phyloP scores from a whole-genome alignment of 2,888 invertebrate species.

The Panorpa germanica region DNA sequence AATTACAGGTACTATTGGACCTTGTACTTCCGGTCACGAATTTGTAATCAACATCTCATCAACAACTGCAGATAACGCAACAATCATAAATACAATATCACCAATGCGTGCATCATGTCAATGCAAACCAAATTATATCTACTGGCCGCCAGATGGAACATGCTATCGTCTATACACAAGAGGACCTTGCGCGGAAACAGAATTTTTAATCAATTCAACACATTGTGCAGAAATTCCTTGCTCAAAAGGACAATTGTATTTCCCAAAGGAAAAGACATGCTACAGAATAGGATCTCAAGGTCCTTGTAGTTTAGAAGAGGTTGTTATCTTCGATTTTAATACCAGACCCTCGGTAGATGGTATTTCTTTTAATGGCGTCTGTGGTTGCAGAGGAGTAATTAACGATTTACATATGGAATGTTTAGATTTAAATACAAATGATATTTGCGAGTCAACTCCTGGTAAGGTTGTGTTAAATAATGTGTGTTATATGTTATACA shows the following conservation, averaged over 20 bases:
- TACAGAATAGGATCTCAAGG: slow-evolving; percentile 61
- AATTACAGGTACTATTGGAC: slow-evolving; percentile 46
- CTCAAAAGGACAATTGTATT: slow-evolving; percentile 53
- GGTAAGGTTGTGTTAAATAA: slow-evolving; percentile 46
- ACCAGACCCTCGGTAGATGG: slow-evolving; percentile 62
- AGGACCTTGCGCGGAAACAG: slow-evolving; percentile 51
- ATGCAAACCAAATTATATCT: slow-evolving; percentile 48
- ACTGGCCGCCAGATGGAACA: slow-evolving; percentile 36
- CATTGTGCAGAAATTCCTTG: slow-evolving; percentile 54
- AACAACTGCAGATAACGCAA: slow-evolving; percentile 21
- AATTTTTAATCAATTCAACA: slow-evolving; percentile 50
- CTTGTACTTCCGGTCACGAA: slow-evolving; percentile 54
- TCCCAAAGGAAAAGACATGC: slow-evolving; percentile 52
- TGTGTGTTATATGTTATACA: slow-evolving; percentile 58
- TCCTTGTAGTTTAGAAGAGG: slow-evolving; percentile 51
- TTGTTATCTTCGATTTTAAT: slow-evolving; percentile 65
- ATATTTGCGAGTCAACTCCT: slow-evolving; percentile 32
- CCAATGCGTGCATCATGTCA: slow-evolving; percentile 35
- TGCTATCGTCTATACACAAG: slow-evolving; percentile 65
- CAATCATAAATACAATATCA: slow-evolving; percentile 19
- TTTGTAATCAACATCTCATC: no score
- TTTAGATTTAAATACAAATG: slow-evolving; percentile 14
- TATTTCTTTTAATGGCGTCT: slow-evolving; percentile 64
- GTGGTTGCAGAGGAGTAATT: slow-evolving; percentile 41
- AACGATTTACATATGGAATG: slow-evolving; percentile 23